Evolutionary conservation across 2,797 vertebrate species (phyloP).

Genomic region (Tarsius wallacei): DNA sequence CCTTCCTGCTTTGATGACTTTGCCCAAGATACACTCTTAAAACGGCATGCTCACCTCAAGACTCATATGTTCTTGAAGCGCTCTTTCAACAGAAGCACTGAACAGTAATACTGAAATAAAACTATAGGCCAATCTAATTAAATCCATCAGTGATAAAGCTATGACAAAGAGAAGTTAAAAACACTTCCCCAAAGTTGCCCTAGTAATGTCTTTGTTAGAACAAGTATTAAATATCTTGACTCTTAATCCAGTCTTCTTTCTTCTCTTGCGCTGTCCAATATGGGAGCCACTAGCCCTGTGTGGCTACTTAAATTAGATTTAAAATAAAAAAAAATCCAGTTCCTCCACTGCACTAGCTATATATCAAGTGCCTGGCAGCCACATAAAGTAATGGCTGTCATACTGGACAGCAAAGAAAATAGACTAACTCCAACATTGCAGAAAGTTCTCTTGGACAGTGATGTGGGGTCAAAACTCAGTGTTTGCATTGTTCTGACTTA

Average conservation of each 20-base stretch:
- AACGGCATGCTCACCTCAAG: not conserved
- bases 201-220: not conserved
- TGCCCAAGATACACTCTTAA: not conserved
- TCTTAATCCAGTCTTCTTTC: not conserved
- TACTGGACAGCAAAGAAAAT: not conserved
- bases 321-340: constrained; percentile 14
- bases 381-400: not conserved
- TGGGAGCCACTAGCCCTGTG: not conserved
- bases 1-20: not conserved
- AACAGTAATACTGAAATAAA: not conserved
- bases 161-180: not conserved
- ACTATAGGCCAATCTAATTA: not conserved
- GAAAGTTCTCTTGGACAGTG: not conserved
- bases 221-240: not conserved
- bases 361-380: not conserved
- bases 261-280: not conserved
- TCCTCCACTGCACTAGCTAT: not conserved
- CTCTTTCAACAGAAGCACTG: constrained; percentile 5
- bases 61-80: not conserved
- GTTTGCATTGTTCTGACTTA: not conserved
- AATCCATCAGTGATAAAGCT: not conserved
- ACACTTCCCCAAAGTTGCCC: not conserved
- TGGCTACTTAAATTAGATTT: not conserved
- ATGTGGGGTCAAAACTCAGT: not conserved
- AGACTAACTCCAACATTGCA: not conserved